Percentiles rank a stretch among this genome's conserved stretches.
Evolutionary conservation across 2,113 vertebrate species (phyloP).

Genomic region (Phylloscopus trochiloides): DNA sequence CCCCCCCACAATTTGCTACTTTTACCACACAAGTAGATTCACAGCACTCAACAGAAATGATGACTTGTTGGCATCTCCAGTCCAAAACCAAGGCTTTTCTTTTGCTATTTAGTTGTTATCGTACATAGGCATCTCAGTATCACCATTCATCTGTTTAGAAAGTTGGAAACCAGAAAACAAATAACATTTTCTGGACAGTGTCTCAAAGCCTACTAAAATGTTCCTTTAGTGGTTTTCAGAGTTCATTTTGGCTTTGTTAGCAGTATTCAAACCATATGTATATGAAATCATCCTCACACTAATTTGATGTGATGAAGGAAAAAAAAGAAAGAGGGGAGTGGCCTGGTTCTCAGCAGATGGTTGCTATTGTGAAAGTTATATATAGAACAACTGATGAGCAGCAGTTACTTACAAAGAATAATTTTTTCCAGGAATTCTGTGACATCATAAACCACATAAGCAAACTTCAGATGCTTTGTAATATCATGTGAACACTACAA

Average conservation of each 20-base stretch:
- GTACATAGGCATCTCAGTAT: neutral
- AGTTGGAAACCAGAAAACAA: neutral
- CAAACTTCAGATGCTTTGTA: neutral
- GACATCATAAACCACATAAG: slow-evolving; percentile 30
- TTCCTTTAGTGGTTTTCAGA: slow-evolving; percentile 1
- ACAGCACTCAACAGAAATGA: neutral
- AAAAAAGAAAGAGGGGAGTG: neutral
- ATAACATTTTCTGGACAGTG: neutral
- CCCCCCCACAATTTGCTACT: neutral
- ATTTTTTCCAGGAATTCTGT: slow-evolving; percentile 36
- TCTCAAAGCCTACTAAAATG: neutral
- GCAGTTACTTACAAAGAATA: slow-evolving; percentile 44
- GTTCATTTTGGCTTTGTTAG: slow-evolving; percentile 25
- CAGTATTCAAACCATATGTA: slow-evolving; percentile 44
- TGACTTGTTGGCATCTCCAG: neutral
- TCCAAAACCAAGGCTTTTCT: neutral
- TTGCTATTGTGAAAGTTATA: slow-evolving; percentile 50
- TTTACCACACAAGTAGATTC: neutral
- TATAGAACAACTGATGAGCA: slow-evolving; percentile 30
- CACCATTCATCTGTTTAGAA: neutral
- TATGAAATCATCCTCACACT: slow-evolving; percentile 50
- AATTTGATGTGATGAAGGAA: slow-evolving; percentile 38
- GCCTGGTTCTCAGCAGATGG: slow-evolving; percentile 12
- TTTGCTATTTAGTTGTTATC: neutral
- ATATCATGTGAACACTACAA: neutral